Percentiles rank a stretch among this genome's conserved stretches.
Conservation (phyloP, 2,797 vertebrate species). For the Enteromius treurensis region DNA sequence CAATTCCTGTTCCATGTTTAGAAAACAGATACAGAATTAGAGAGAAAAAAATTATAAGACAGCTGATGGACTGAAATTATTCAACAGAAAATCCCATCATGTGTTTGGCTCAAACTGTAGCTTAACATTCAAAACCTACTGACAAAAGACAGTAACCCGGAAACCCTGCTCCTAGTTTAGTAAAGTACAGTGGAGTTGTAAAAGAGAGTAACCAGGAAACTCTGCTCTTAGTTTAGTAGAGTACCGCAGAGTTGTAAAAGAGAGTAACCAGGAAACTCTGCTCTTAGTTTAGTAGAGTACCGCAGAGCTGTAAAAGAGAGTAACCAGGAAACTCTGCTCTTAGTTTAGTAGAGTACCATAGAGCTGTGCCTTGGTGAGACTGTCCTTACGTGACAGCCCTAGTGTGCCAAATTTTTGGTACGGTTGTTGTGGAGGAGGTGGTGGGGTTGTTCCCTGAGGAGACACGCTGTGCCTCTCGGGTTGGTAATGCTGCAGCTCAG, state of each 20-base stretch:
- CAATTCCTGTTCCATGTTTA: conserved; percentile 35
- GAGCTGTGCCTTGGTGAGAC: conserved; percentile 97
- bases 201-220: conserved; percentile 3
- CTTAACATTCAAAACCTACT: conserved; percentile 43
- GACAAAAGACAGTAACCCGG: not conserved
- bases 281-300: conserved; percentile 91
- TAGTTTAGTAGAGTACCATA: conserved; percentile 96
- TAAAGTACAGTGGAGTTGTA: conserved; percentile 92
- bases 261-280: not conserved
- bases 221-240: conserved; percentile 90
- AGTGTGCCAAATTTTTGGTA: conserved; percentile 88
- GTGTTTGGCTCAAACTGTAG: conserved; percentile 30
- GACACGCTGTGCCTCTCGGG: conserved; percentile 84
- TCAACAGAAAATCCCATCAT: conserved; percentile 26
- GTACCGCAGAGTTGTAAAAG: conserved; percentile 89
- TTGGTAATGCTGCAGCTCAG: conserved; percentile 89
- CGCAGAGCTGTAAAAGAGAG: conserved; percentile 83
- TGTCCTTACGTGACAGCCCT: conserved; percentile 95
- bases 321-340: conserved; percentile 44
- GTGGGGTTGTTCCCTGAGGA: conserved; percentile 79
- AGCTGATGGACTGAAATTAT: conserved; percentile 18
- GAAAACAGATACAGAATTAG: conserved; percentile 41
- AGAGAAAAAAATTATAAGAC: conserved; percentile 33
- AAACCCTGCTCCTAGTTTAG: conserved; percentile 81
- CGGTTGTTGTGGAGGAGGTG: conserved; percentile 82